phyloP scores from a whole-genome alignment of 2,797 vertebrate species.

The Rhinoraja longicauda region DNA sequence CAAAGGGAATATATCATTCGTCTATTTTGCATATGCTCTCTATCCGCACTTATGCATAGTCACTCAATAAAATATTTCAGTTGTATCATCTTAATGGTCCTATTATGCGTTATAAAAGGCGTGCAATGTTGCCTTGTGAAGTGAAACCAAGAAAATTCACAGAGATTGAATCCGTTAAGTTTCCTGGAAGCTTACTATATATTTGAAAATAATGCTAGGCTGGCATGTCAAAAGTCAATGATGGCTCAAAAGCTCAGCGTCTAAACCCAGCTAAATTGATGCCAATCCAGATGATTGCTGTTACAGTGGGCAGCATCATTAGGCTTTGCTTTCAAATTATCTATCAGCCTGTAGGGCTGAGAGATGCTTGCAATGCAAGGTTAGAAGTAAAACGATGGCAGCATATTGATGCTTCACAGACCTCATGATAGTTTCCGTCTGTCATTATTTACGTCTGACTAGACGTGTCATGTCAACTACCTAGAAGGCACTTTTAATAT shows the following conservation, averaged over 20 bases:
- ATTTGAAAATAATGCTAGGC: constrained; percentile 47
- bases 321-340: constrained; percentile 93
- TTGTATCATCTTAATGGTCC: constrained; percentile 10
- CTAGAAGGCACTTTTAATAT: constrained; percentile 88
- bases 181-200: constrained; percentile 35
- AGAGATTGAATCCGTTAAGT: constrained; percentile 21
- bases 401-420: constrained; percentile 96
- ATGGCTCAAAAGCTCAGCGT: constrained; percentile 55
- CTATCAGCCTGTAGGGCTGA: constrained; percentile 73
- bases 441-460: constrained; percentile 99
- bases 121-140: neutral
- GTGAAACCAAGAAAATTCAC: constrained; percentile 11
- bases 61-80: neutral
- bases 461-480: constrained; percentile 97
- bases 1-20: constrained; percentile 30
- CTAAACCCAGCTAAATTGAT: constrained; percentile 70
- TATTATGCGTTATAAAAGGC: constrained; percentile 24
- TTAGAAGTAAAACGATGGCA: constrained; percentile 94
- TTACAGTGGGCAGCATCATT: constrained; percentile 81
- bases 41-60: constrained; percentile 20
- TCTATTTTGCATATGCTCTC: constrained; percentile 20
- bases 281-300: constrained; percentile 70
- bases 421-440: constrained; percentile 99
- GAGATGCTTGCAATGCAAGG: constrained; percentile 89
- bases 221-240: constrained; percentile 56